Percentiles rank a stretch among this genome's conserved stretches.
phyloP scores from a whole-genome alignment of 2,113 vertebrate genomes.

The Apistogramma diplotaenia region DNA sequence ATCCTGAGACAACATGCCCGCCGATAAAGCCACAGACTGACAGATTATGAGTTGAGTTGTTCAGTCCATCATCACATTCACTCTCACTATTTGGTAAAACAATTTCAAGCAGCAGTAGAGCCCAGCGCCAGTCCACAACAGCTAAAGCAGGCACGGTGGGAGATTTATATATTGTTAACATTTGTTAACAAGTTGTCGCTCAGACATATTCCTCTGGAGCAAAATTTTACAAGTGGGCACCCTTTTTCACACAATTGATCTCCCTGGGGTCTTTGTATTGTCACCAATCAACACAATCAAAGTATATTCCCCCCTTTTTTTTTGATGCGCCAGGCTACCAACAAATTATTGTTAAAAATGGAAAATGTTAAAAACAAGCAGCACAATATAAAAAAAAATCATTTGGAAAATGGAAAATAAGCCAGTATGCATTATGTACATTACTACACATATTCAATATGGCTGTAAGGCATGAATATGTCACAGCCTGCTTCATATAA shows the following conservation, averaged over 20 bases:
- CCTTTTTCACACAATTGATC: not conserved
- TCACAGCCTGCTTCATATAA: not conserved
- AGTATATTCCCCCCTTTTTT: too few relatives aligned
- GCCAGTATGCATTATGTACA: too few relatives aligned
- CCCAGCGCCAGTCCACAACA: not conserved
- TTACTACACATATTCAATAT: not conserved
- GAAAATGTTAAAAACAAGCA: too few relatives aligned
- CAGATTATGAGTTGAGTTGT: not conserved
- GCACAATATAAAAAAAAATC: too few relatives aligned
- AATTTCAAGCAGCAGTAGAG: not conserved
- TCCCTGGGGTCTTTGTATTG: not conserved
- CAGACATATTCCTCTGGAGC: not conserved
- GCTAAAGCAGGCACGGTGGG: not conserved
- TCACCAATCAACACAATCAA: not conserved
- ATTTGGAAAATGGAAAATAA: too few relatives aligned
- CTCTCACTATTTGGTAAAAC: not conserved
- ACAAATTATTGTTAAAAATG: too few relatives aligned
- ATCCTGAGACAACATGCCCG: not conserved
- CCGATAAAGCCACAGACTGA: not conserved
- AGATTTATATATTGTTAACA: not conserved
- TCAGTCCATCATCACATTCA: not conserved
- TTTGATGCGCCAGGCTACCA: too few relatives aligned
- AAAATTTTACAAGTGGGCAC: not conserved
- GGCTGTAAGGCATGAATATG: not conserved
- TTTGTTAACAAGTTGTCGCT: conserved; percentile 4